These are phyloP conservation scores for Bhutanitis thaidina DNA, from an alignment of 2,888 invertebrate genomes.

Conservation along the genomic window DNA sequence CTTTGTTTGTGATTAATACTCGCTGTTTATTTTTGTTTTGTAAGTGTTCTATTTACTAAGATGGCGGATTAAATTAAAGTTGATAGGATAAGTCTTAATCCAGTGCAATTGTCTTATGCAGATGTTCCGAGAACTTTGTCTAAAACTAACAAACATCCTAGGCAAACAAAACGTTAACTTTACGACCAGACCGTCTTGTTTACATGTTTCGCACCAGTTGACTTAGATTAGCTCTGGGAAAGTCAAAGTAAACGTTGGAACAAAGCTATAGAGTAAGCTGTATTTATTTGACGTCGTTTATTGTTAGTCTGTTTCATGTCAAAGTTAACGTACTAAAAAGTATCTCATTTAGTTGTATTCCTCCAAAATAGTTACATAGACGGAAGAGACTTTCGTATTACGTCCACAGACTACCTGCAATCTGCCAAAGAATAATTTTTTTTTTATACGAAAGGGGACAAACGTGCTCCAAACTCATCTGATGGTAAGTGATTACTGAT, in stretches of 20 bases:
- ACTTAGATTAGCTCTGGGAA: conserved; percentile 16
- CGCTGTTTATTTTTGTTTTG: too few relatives aligned
- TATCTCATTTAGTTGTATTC: neutral
- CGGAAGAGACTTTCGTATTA: too few relatives aligned
- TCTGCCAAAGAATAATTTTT: too few relatives aligned
- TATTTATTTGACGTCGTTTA: conserved; percentile 13
- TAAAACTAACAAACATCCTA: conserved; percentile 9
- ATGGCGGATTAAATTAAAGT: conserved; percentile 1
- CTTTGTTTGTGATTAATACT: too few relatives aligned
- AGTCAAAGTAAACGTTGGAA: conserved; percentile 12
- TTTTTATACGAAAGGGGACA: too few relatives aligned
- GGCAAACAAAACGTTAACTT: conserved; percentile 10
- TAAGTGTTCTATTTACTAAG: neutral
- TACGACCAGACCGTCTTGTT: conserved; percentile 5
- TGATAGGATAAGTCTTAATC: neutral
- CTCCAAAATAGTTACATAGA: too few relatives aligned
- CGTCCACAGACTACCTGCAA: too few relatives aligned
- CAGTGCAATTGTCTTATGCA: conserved; percentile 15
- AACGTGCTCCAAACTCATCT: too few relatives aligned
- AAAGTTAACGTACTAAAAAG: conserved; percentile 3
- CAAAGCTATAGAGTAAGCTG: conserved; percentile 9
- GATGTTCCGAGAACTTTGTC: conserved; percentile 17
- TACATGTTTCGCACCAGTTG: conserved; percentile 14
- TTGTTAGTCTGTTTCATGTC: conserved; percentile 9
- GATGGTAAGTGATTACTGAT: too few relatives aligned